Percentiles rank a stretch among this genome's conserved stretches.
These are phyloP conservation scores for Natator depressus DNA, from an alignment of 2,113 vertebrate species.

Conservation along the genomic window DNA sequence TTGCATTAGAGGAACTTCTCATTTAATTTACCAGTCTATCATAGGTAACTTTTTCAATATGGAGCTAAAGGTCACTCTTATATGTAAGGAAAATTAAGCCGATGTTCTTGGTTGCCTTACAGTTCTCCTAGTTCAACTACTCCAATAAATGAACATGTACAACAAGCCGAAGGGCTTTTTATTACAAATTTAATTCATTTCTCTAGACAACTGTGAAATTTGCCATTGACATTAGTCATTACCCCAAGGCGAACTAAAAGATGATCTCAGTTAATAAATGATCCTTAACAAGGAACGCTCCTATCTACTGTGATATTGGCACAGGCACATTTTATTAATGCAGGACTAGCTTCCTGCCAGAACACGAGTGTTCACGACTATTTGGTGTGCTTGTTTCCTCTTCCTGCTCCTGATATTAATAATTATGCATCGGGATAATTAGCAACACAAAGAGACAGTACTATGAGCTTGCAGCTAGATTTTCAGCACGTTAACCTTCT, in stretches of 20 bases:
- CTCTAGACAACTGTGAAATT: conserved; percentile 99
- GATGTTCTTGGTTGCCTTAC: conserved; percentile 89
- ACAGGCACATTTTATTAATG: conserved; percentile 92
- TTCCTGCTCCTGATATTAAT: conserved; percentile 90
- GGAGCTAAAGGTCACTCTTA: conserved; percentile 96
- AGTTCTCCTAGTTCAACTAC: conserved; percentile 93
- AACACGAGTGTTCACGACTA: conserved; percentile 83
- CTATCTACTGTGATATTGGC: conserved; percentile 89
- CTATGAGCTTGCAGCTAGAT: conserved; percentile 85
- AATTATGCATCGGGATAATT: conserved; percentile 94
- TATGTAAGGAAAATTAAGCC: conserved; percentile 89
- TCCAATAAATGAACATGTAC: conserved; percentile 94
- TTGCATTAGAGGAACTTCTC: conserved; percentile 84
- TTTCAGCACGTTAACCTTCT: conserved; percentile 88
- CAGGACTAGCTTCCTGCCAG: conserved; percentile 84
- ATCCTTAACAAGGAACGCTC: conserved; percentile 95
- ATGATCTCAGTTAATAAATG: conserved; percentile 99
- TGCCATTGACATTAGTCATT: conserved; percentile 99
- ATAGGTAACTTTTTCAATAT: conserved; percentile 88
- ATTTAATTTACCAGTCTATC: conserved; percentile 86
- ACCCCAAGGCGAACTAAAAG: conserved; percentile 96
- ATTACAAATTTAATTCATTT: conserved; percentile 99
- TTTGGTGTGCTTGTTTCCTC: conserved; percentile 88
- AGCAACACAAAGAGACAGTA: conserved; percentile 87
- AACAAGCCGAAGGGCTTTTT: conserved; percentile 97